phyloP scores from a whole-genome alignment of 2,888 invertebrate genomes.

The Xestobium rufovillosum region DNA sequence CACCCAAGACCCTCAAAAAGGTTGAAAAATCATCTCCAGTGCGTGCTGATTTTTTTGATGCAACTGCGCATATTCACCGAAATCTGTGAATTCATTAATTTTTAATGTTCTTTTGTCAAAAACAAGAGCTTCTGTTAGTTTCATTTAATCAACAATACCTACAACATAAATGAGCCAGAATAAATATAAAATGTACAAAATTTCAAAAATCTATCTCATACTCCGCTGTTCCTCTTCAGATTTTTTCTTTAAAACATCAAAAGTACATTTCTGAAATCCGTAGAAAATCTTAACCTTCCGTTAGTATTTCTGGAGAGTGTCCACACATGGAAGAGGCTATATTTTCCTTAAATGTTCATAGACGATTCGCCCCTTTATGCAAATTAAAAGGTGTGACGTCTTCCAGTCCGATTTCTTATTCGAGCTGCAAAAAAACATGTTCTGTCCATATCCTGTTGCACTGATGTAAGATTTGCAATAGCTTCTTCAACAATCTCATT shows the following conservation, averaged over 20 bases:
- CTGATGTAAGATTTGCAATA: not conserved
- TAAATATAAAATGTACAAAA: not conserved
- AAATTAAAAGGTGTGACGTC: slow-evolving; percentile 1
- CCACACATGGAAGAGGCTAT: not conserved
- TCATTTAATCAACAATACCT: slow-evolving; percentile 16
- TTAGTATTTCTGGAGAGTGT: not conserved
- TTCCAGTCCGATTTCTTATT: not conserved
- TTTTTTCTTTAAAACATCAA: too few species aligned
- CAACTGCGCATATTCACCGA: slow-evolving; percentile 13
- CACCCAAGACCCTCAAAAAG: slow-evolving; percentile 15
- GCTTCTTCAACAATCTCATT: slow-evolving; percentile 1
- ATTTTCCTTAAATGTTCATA: slow-evolving; percentile 1
- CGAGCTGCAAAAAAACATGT: slow-evolving; percentile 2
- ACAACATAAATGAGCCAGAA: not conserved
- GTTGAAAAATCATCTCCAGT: slow-evolving; percentile 18
- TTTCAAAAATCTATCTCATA: not conserved
- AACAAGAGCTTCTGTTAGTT: slow-evolving; percentile 8
- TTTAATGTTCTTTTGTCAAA: slow-evolving; percentile 16
- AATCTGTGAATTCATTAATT: slow-evolving; percentile 15
- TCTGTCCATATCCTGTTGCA: slow-evolving; percentile 2
- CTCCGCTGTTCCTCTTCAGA: slow-evolving; percentile 2
- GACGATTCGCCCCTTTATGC: slow-evolving; percentile 1
- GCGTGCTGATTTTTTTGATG: slow-evolving; percentile 13
- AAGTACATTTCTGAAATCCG: slow-evolving; percentile 2
- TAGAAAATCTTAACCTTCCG: not conserved